Evolutionary conservation across 1,140 invertebrate genomes (phyloP), one percentile per base, ranked within the genome.

Genomic region (Dufourea novaeangliae): DNA sequence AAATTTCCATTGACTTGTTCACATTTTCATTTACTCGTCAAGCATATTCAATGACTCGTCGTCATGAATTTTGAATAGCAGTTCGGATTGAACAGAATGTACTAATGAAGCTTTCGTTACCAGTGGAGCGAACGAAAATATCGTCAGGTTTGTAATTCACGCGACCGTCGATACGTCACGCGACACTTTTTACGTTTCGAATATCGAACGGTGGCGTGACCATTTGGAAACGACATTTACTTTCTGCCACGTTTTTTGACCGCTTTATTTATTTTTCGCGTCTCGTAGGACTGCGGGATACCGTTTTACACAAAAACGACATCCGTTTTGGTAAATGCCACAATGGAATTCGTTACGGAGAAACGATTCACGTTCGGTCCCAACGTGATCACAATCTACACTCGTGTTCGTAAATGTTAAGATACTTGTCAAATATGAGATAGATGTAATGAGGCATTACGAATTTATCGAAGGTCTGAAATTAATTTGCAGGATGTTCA

Each of bases 51-150:
- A 1, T 39, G 59, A 73, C 52, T 54, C 44, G 5, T 34, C 41
- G 17, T 29, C 37, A 14, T 14, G 14, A 12, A 50, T 29, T 50
- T 50, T 11, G 32, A 54, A 32, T 22, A 3, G 12, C 34, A 34
- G 5, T 54, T 64, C 22, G 6, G n/a, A 34, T 46, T 14, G 56
- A 7, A n/a, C 17, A 29, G 29, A 27, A 62, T 14, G 25, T 56
- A 66, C 62, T 71, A 71, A 71, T 71, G 46, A 27, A 8, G 39
- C 50, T 71, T 62, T 12, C 56, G n/a, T n/a, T n/a, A n/a, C n/a
- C n/a, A n/a, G n/a, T n/a, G n/a, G n/a, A n/a, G n/a, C n/a, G n/a
- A n/a, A n/a, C n/a, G n/a, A n/a, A n/a, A n/a, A n/a, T n/a, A n/a
- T n/a, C n/a, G n/a, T n/a, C n/a, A n/a, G n/a, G n/a, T n/a, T n/a